Evolutionary conservation across 2,888 invertebrate genomes (phyloP).

Genomic region (Quadroppia sp.): DNA sequence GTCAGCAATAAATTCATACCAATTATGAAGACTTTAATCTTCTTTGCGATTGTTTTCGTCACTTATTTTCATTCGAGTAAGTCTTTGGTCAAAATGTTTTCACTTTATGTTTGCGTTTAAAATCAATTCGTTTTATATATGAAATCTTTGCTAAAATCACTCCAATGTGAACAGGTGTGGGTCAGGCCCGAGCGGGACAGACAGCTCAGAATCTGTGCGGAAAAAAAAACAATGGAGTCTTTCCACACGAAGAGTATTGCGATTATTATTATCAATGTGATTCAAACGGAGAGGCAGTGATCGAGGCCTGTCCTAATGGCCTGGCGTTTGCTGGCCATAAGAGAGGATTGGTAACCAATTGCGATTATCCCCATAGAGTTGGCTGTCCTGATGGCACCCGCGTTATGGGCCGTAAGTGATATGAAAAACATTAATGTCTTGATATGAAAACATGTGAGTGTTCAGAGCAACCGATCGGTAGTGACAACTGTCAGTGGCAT

Average conservation of each 20-base stretch:
- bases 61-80: constrained; percentile 18
- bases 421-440: neutral
- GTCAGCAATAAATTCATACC: neutral
- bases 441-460: neutral
- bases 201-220: constrained; percentile 42
- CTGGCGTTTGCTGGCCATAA: constrained; percentile 83
- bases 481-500: constrained; percentile 85
- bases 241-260: constrained; percentile 60
- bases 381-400: constrained; percentile 48
- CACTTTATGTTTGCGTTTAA: neutral
- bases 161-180: neutral
- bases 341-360: constrained; percentile 48
- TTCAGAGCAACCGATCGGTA: constrained; percentile 72
- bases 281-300: constrained; percentile 67
- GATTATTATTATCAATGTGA: constrained; percentile 83
- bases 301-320: constrained; percentile 86
- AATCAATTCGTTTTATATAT: neutral
- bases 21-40: constrained; percentile 25
- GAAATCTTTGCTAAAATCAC: neutral
- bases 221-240: constrained; percentile 46
- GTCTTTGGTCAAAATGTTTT: neutral
- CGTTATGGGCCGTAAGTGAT: constrained; percentile 48
- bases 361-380: constrained; percentile 49
- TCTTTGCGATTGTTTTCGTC: neutral
- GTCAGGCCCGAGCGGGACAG: constrained; percentile 40